Percentiles rank a stretch among this genome's conserved stretches.
Conservation (phyloP, 2,888 invertebrate species). For the Mythimna impura region DNA sequence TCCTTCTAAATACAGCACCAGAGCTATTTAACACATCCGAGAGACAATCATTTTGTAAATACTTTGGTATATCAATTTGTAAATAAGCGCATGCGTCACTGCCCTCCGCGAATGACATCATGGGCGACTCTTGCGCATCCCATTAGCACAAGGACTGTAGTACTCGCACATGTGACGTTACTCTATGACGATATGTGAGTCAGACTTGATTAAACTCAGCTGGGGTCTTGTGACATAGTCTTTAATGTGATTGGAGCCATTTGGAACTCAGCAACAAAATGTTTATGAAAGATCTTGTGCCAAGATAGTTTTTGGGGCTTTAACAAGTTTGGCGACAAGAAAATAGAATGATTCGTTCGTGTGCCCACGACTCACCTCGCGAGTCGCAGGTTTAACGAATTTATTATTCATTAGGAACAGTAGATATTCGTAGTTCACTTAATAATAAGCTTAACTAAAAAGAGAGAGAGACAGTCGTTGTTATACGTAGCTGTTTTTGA, state of each 20-base stretch:
- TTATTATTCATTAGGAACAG: no score
- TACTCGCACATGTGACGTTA: constrained; percentile 58
- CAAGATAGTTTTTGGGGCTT: neutral
- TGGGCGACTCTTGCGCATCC: constrained; percentile 47
- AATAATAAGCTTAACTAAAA: no score
- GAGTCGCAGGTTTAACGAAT: no score
- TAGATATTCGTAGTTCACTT: no score
- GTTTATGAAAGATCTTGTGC: neutral
- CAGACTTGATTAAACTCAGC: constrained; percentile 44
- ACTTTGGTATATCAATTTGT: constrained; percentile 21
- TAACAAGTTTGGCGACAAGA: neutral
- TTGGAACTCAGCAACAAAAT: constrained; percentile 4
- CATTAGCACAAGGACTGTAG: constrained; percentile 43
- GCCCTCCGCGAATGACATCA: constrained; percentile 63
- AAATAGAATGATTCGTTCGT: no score
- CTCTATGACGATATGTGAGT: constrained; percentile 40
- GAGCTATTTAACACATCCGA: constrained; percentile 6
- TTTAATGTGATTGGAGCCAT: constrained; percentile 28
- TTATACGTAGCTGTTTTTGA: no score
- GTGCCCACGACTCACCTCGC: no score
- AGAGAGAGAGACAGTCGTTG: no score
- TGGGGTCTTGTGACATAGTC: constrained; percentile 24
- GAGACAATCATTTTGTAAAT: neutral
- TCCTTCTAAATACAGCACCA: neutral
- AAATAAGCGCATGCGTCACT: constrained; percentile 58